These are phyloP conservation scores for Ciconia stormi DNA, from an alignment of 2,113 vertebrate genomes.

Conservation along the genomic window DNA sequence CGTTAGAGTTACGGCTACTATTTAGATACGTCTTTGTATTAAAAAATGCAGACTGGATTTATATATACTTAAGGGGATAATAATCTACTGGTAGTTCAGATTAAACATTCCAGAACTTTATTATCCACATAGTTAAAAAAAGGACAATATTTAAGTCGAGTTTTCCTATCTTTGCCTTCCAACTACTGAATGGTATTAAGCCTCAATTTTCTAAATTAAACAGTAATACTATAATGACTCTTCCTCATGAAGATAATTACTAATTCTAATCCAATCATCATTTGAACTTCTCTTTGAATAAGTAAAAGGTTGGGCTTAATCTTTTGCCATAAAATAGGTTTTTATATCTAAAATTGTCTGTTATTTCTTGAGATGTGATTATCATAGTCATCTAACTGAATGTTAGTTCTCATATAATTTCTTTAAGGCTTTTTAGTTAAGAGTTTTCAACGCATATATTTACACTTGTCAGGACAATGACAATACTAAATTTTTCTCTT, in stretches of 20 bases:
- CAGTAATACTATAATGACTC: background rate
- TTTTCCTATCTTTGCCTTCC: background rate
- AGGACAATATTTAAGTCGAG: background rate
- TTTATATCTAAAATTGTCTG: background rate
- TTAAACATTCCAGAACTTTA: background rate
- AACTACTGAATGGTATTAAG: background rate
- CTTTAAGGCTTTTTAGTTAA: background rate
- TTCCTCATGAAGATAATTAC: background rate
- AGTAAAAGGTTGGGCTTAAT: background rate
- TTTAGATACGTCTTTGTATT: background rate
- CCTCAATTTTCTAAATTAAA: background rate
- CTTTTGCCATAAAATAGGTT: background rate
- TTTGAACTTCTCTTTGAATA: background rate
- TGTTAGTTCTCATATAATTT: background rate
- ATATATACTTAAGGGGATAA: background rate
- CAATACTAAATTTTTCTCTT: background rate
- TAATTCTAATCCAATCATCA: background rate
- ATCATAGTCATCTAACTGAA: background rate
- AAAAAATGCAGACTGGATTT: background rate
- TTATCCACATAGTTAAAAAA: background rate
- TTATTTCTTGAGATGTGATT: background rate
- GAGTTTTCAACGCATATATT: background rate
- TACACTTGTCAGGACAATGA: background rate
- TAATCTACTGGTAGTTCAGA: background rate
- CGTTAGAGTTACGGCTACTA: background rate